Conservation (phyloP, 2,888 invertebrate species). For the Lasioglossum zephyrum region DNA sequence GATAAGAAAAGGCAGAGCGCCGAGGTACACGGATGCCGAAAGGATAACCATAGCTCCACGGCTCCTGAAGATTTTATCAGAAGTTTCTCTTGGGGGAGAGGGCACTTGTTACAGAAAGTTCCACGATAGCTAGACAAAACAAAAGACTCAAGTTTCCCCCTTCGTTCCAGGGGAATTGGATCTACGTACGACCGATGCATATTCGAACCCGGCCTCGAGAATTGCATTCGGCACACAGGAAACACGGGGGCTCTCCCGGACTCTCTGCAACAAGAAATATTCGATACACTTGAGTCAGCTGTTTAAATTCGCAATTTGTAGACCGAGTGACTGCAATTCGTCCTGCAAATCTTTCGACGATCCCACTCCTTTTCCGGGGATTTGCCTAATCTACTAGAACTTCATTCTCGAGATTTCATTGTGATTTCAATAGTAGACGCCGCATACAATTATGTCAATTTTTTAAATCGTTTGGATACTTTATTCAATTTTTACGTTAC, state of each 20-base stretch:
- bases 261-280: conserved; percentile 13
- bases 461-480: neutral
- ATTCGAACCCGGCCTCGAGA: conserved; percentile 43
- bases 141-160: conserved; percentile 44
- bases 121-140: conserved; percentile 45
- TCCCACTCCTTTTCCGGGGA: neutral
- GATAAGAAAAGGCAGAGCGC: conserved; percentile 32
- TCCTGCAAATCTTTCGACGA: neutral
- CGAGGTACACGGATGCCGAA: conserved; percentile 30
- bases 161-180: conserved; percentile 43
- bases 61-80: conserved; percentile 56
- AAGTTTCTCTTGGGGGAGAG: conserved; percentile 41
- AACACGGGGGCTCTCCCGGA: conserved; percentile 11
- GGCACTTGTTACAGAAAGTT: conserved; percentile 56
- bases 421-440: neutral
- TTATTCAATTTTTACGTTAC: neutral
- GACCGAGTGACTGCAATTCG: neutral
- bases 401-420: neutral
- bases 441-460: neutral
- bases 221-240: conserved; percentile 34
- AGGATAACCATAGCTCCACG: conserved; percentile 45
- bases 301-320: conserved; percentile 37
- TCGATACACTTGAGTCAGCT: conserved; percentile 32
- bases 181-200: conserved; percentile 43
- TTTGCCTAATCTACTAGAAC: neutral